Evolutionary conservation across 2,888 invertebrate genomes (phyloP), one percentile per base, ranked within the genome.

Genomic region (Mellilla xanthometata): DNA sequence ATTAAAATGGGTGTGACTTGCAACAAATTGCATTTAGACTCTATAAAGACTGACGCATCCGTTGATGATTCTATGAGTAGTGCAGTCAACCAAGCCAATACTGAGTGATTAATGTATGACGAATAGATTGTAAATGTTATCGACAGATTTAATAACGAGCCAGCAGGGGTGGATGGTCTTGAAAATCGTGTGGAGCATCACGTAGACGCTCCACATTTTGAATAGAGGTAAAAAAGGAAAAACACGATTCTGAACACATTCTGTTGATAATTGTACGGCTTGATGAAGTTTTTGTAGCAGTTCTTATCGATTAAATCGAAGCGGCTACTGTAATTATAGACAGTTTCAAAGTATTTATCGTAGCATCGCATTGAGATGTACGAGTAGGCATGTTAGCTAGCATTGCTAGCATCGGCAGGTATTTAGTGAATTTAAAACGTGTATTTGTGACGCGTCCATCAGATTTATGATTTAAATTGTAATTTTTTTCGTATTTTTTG

Each of bases 201-300:
- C 54, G 54, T 55, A 52, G 42, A 9, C 47, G 47, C 34, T 49
- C 33, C 36, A 52, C 39, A 47, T 55, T 55, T 52, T 54, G 49
- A 47, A 49, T 47, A 41, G 32, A 40, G 5, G 38, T 26, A 54
- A 54, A 52, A 51, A 49, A n/a, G 31, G 1, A 32, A 54, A 49
- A 39, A 43, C 33, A 39, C 15, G 45, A 30, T 23, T 38, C 29
- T 34, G 29, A 30, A 39, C 43, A 40, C 43, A 46, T 52, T 47
- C 6, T 41, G 46, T 43, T 46, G 34, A 54, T 51, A 50, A 54
- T 40, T 43, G 39, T 43, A 49, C 41, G 41, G 43, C 43, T 40
- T 40, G 49, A 47, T 52, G 41, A 46, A 28, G 30, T 48, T 52
- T 54, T 54, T 49, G 30, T 13, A 2, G n/a, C n/a, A 12, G 40